phyloP scores from a whole-genome alignment of 2,113 vertebrate genomes.

The Acinonyx jubatus region DNA sequence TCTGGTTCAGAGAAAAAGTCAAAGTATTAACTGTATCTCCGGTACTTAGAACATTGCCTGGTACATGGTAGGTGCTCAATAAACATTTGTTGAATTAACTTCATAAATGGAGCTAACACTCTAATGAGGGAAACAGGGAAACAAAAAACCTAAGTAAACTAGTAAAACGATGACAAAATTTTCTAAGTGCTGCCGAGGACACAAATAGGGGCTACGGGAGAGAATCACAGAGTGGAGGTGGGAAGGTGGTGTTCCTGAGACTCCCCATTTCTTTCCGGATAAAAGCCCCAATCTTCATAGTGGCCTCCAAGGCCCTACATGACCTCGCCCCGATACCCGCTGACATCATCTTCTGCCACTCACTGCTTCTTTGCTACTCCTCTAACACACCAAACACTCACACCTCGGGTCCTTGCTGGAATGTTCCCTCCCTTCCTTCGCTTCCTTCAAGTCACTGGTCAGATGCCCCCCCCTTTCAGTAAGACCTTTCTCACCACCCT shows the following conservation, averaged over 20 bases:
- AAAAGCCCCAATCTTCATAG: neutral
- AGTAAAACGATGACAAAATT: neutral
- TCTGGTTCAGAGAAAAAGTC: constrained; percentile 7
- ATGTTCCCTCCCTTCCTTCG: neutral
- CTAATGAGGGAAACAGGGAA: neutral
- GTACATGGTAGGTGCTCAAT: neutral
- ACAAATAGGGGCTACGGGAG: neutral
- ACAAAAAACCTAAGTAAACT: neutral
- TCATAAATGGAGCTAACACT: neutral
- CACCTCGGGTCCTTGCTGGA: neutral
- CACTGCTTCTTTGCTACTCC: neutral
- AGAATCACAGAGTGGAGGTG: neutral
- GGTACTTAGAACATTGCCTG: neutral
- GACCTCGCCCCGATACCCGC: accelerated
- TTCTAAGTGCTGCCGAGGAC: neutral
- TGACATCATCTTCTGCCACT: neutral
- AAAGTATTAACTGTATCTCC: neutral
- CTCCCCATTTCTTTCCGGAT: neutral
- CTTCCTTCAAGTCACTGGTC: neutral
- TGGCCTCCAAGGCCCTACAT: neutral
- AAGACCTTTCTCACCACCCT: neutral
- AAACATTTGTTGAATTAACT: neutral
- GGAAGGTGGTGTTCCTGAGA: neutral
- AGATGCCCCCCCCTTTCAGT: neutral
- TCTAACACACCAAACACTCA: neutral